Conservation (phyloP, 2,113 vertebrate species). For the Ciconia maguari region DNA sequence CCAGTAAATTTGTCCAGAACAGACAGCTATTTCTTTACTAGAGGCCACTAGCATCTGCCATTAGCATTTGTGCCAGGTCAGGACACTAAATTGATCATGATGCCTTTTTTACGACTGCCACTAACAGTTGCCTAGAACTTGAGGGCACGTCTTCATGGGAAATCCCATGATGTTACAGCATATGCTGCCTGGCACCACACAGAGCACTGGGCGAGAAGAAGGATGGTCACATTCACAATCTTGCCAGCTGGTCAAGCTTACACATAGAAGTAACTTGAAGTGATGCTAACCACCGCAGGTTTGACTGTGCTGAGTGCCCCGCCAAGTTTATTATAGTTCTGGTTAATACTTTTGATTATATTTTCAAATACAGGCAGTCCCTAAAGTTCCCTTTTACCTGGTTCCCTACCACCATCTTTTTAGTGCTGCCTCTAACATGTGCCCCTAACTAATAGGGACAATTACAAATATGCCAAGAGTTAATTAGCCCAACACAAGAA, state of each 20-base stretch:
- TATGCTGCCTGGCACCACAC: neutral
- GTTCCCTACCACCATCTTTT: neutral
- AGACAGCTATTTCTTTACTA: neutral
- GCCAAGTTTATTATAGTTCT: neutral
- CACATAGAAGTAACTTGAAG: neutral
- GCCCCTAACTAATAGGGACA: neutral
- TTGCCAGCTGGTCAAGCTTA: neutral
- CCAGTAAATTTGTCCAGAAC: neutral
- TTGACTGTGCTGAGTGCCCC: neutral
- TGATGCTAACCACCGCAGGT: neutral
- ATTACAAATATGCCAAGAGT: neutral
- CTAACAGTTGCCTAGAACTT: neutral
- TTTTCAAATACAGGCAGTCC: neutral
- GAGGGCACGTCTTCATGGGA: neutral
- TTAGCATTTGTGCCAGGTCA: neutral
- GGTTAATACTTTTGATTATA: neutral
- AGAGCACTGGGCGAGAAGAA: neutral
- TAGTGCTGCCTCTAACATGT: neutral
- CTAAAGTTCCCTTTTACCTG: neutral
- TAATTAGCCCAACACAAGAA: constrained; percentile 25
- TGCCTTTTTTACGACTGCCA: neutral
- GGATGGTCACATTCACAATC: neutral
- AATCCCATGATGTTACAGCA: constrained; percentile 7
- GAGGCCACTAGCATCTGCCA: neutral
- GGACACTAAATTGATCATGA: neutral